Evolutionary conservation across 2,888 invertebrate species (phyloP).

Genomic region (Himalopsyche anomala): DNA sequence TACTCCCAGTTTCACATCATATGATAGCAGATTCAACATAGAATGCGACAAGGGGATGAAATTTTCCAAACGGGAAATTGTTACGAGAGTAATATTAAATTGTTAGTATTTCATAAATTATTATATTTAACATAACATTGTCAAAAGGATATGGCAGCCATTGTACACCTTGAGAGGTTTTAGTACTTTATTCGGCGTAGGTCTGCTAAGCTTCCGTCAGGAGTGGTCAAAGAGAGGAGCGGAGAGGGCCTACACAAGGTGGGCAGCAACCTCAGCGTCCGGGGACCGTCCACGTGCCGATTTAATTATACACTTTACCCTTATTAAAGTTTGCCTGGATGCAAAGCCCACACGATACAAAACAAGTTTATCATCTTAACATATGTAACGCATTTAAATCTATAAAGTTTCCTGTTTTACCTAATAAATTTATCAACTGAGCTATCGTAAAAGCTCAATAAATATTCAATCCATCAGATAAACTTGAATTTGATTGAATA

Average conservation of each 20-base stretch:
- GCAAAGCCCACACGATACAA: not conserved
- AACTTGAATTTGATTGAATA: no score
- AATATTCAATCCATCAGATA: no score
- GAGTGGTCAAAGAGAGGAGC: constrained; percentile 2
- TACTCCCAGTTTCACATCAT: no score
- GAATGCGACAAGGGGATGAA: no score
- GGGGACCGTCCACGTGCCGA: constrained; percentile 47
- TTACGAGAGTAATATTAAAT: no score
- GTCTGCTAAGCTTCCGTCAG: constrained; percentile 16
- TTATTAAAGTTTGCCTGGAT: constrained; percentile 48
- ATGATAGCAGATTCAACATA: no score
- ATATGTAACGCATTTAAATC: no score
- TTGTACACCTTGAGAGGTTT: not conserved
- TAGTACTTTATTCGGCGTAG: not conserved
- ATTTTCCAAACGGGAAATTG: no score
- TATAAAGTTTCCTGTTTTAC: no score
- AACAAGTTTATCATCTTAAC: not conserved
- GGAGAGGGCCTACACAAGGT: not conserved
- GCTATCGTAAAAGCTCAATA: no score
- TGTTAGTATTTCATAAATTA: no score
- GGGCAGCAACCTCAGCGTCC: constrained; percentile 18
- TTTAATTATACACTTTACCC: constrained; percentile 61
- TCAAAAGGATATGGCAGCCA: not conserved
- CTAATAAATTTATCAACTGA: no score
- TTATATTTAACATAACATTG: not conserved